These are phyloP conservation scores for Cerceris ruficornis DNA, from an alignment of 2,888 invertebrate species.

Conservation along the genomic window DNA sequence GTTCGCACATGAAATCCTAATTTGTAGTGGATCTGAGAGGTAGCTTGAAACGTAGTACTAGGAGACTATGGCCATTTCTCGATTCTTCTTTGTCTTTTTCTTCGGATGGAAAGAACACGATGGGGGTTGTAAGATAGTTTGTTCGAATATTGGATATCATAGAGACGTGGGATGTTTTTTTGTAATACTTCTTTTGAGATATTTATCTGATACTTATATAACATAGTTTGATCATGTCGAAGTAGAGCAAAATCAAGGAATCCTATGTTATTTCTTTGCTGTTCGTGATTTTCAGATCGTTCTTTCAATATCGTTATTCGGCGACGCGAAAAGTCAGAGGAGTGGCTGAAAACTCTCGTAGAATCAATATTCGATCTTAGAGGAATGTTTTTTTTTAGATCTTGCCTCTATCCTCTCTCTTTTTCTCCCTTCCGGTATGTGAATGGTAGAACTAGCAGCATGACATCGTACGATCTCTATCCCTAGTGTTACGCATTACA, in stretches of 20 bases:
- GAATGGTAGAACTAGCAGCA: conserved; percentile 68
- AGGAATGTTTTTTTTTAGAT: conserved; percentile 23
- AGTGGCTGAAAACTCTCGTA: conserved; percentile 43
- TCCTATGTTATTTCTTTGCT: no score
- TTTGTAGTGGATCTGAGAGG: conserved; percentile 50
- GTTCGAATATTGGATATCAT: no score
- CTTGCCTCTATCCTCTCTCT: conserved; percentile 37
- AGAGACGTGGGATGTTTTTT: background rate
- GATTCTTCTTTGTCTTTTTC: background rate
- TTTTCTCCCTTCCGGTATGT: conserved; percentile 46
- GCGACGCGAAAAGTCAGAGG: conserved; percentile 4
- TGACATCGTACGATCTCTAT: conserved; percentile 56
- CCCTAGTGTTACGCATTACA: conserved; percentile 50
- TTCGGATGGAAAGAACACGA: no score
- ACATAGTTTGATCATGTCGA: background rate
- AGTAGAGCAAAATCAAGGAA: no score
- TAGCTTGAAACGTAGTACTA: conserved; percentile 40
- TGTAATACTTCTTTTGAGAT: background rate
- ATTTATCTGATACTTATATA: background rate
- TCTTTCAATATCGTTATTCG: background rate
- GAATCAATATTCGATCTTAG: conserved; percentile 22
- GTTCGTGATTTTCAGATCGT: background rate
- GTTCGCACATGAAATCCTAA: conserved; percentile 19
- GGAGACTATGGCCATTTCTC: conserved; percentile 40
- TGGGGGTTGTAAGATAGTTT: no score